These are phyloP conservation scores for Mionectes olivaceus DNA, from an alignment of 2,797 vertebrate genomes.

Conservation along the genomic window DNA sequence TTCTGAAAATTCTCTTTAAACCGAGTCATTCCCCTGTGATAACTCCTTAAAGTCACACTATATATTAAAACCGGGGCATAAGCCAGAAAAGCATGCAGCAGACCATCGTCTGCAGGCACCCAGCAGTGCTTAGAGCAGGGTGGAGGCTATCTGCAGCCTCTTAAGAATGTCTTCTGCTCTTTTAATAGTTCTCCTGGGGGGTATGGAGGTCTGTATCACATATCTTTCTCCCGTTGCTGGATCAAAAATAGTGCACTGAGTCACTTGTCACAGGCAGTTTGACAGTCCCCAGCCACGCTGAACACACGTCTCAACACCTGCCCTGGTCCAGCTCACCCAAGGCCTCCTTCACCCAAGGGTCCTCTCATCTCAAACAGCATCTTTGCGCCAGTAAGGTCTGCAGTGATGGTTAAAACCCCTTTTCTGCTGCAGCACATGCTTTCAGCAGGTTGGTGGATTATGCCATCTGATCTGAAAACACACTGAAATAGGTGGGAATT, in stretches of 20 bases:
- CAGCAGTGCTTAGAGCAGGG: background rate
- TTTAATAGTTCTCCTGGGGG: slow-evolving; percentile 61
- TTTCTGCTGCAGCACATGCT: background rate
- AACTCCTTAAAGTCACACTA: background rate
- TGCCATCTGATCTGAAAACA: background rate
- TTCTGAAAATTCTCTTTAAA: background rate
- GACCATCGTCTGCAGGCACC: background rate
- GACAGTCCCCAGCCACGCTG: background rate
- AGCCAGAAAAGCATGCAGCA: background rate
- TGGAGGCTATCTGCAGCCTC: slow-evolving; percentile 33
- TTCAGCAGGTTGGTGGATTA: background rate
- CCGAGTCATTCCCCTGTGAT: background rate
- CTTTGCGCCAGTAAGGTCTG: background rate
- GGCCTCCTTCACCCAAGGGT: background rate
- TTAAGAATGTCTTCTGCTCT: slow-evolving; percentile 66
- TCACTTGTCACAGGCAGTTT: slow-evolving; percentile 19
- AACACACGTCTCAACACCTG: fast-evolving
- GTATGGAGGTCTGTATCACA: slow-evolving; percentile 23
- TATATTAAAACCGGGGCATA: background rate
- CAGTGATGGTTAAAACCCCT: background rate
- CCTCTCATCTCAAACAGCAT: background rate
- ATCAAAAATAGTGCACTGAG: slow-evolving; percentile 64
- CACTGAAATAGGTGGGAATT: background rate
- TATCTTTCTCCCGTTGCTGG: slow-evolving; percentile 38
- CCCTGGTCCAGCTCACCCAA: background rate